Evolutionary conservation across 2,888 invertebrate species (phyloP), one percentile per base, ranked within the genome.

Genomic region (Agyllia agylla): DNA sequence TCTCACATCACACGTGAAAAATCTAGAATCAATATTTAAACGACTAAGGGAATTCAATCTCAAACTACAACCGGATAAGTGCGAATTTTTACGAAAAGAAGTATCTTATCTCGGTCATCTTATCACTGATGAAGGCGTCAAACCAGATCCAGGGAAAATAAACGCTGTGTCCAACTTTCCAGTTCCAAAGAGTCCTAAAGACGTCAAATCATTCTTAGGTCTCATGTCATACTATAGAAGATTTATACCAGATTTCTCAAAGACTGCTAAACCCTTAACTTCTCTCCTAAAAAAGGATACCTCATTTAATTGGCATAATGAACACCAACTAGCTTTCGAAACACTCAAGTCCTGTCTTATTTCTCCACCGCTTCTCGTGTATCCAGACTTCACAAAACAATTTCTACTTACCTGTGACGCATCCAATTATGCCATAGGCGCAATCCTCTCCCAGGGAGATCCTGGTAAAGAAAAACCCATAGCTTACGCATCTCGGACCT

Each of bases 381-480:
- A 86, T 35, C 86, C 86, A 0, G 86, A 86, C 24, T 86, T 86
- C 17, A 30, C 82, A 1, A 42, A 86, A 42, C 86, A 42, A 3
- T 86, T 86, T 5, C 33, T 82, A 0, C 82, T 86, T 17, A 57
- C 86, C 1, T 82, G 86, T 17, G 86, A 86, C 15, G 86, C 82
- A 0, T 86, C 86, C 0, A 85, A 80, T 82, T 33, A 91, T 77
- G 94, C 93, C 1, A 78, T 94, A 31, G 87, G 88, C 4, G 91
- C 92, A 0, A 73, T 93, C 0, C 77, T 93, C 11, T 92, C 93
- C 0, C 93, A 94, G 86, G 92, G 92, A 27, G 27, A 27, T 3
- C 57, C 88, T 9, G 88, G 89, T 80, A 91, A 89, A 57, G 91
- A 38, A 13, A 11, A 38, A 38, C 38, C 38, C 13, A 38, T 38